Base-by-base conservation (phyloP, 1,140 invertebrate genomes). In the Drosophila baimaii region DNA sequence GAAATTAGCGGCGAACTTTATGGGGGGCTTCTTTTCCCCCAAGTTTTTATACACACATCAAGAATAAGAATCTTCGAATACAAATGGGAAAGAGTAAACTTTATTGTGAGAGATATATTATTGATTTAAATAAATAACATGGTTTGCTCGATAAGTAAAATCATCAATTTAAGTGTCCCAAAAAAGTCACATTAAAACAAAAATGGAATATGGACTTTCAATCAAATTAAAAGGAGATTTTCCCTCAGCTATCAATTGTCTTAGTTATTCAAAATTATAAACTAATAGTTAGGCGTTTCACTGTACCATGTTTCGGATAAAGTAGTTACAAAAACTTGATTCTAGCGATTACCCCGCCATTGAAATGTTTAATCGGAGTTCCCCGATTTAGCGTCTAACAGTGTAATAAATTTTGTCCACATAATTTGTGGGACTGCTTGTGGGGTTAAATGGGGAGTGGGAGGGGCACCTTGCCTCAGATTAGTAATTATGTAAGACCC, bases 401-500 rank as follows among this genome's bases (percentile, higher is more conserved):
- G 59, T 70, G 76, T 82, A 88, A 86, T 86, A 83, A 83, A 86
- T 88, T 86, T 63, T 7, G 39, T 47, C 46, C 76, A 79, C 79
- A 79, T 88, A 77, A 82, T 79, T 79, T 89, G 72, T 77, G 68
- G 21, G 39, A 12, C 31, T 68, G 23, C 47, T 54, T 12, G 21
- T 23, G 23, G 63, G 13, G 29, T 10, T 17, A 17, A 31, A 10
- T 3, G 33, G 9, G 7, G 10, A 9, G 8, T 2, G 44, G n/a
- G 17, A 31, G 15, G 25, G 41, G 56, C 31, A 54, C 70, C 61
- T 78, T 77, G 76, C 80, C 78, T 64, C 77, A 65, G 80, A 84
- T 88, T 84, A 84, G 84, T 84, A 84, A 89, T 88, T 88, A 89
- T 71, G 80, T 77, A 80, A 63, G 33, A 41, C 19, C 52, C 25